Conservation (phyloP, 2,888 invertebrate genomes). For the Melikaiella ostensackeni region DNA sequence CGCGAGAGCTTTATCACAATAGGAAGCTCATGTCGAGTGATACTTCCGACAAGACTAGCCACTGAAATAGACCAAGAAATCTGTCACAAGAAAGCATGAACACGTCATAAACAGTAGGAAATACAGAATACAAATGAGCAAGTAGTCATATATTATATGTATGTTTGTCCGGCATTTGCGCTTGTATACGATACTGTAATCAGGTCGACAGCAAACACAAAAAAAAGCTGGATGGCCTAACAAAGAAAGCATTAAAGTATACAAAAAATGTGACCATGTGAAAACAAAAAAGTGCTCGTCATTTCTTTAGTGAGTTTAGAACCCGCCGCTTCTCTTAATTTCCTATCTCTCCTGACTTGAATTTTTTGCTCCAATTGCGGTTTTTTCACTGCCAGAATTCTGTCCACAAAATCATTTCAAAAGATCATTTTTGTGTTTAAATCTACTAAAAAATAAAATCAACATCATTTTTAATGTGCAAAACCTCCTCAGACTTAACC, state of each 20-base stretch:
- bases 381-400: neutral
- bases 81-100: conserved; percentile 37
- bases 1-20: conserved; percentile 48
- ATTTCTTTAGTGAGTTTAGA: too few relatives aligned
- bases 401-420: neutral
- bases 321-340: too few relatives aligned
- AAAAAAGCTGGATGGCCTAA: neutral
- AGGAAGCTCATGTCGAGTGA: conserved; percentile 32
- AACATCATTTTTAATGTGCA: neutral
- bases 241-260: neutral
- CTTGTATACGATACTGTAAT: neutral
- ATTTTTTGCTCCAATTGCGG: neutral
- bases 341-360: neutral
- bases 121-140: neutral
- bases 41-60: conserved; percentile 50
- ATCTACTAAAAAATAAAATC: too few relatives aligned
- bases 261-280: neutral
- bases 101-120: neutral
- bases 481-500: neutral
- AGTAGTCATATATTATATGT: neutral
- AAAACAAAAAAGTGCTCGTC: too few relatives aligned
- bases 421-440: neutral
- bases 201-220: neutral
- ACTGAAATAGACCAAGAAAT: conserved; percentile 44
- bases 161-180: neutral